These are phyloP conservation scores for Macrosiphum euphorbiae DNA, from an alignment of 2,888 invertebrate species.

Conservation along the genomic window DNA sequence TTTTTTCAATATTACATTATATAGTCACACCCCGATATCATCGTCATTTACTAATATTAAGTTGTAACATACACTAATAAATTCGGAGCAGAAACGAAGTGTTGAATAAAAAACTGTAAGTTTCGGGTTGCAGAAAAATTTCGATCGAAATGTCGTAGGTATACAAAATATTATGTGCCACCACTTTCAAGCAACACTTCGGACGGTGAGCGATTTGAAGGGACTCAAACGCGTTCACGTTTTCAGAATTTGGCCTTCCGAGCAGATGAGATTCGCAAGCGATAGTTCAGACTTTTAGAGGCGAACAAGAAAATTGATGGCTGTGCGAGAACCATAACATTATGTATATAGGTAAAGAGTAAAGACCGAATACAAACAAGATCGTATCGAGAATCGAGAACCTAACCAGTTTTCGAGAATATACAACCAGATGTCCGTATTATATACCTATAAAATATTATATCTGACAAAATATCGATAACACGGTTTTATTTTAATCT, in stretches of 20 bases:
- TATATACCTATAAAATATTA: neutral
- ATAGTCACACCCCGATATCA: neutral
- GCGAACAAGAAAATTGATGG: neutral
- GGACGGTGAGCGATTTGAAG: neutral
- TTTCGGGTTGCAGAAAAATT: too few relatives aligned
- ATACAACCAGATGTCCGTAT: neutral
- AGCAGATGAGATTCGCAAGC: neutral
- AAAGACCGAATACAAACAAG: neutral
- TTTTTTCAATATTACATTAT: neutral
- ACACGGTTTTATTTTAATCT: conserved; percentile 1
- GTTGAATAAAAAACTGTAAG: neutral
- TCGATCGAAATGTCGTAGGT: neutral
- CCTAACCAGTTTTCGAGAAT: neutral
- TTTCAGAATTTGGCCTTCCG: neutral
- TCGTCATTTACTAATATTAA: neutral
- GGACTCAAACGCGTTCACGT: neutral
- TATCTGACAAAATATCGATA: neutral
- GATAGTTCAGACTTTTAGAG: neutral
- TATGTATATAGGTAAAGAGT: neutral
- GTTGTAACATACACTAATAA: neutral
- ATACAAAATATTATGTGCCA: neutral
- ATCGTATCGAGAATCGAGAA: neutral
- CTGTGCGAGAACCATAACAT: neutral
- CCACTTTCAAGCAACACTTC: neutral
- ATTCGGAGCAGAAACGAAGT: neutral